Evolutionary conservation across 2,888 invertebrate genomes (phyloP), one percentile per base, ranked within the genome.

Genomic region (Conops quadrifasciatus): DNA sequence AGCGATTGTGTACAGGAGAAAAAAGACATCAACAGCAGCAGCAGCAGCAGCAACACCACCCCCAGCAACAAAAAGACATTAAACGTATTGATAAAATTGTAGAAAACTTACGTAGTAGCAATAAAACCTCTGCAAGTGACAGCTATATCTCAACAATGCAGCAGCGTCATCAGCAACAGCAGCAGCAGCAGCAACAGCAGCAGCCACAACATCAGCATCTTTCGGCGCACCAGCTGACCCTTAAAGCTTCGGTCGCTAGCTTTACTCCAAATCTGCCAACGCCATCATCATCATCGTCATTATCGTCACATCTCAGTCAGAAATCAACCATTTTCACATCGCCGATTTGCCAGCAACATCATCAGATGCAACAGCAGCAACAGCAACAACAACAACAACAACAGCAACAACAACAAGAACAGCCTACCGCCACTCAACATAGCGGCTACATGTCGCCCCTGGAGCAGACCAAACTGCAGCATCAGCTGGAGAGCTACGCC

Each of bases 81-180:
- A 85, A 85, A 64, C 84, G 86, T 67, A 84, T 87, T 70, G 87
- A 87, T 73, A 86, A 84, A 77, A 86, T 87, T 69, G 86, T 84
- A 2, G 87, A 87, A 72, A 85, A 80, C 71, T 75, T 87, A 26
- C 80, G 84, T 43, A 79, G 78, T 51, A 76, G 36, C 76, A 67
- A 26, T 26, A 72, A 72, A 74, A 56, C 49, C 2, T 16, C 60
- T 13, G 7, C 30, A 13, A 21, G 45, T 45, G 68, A 68, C 16
- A 21, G 19, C 24, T 51, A 77, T 58, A 73, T 77, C 28, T 64
- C 78, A 68, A 30, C 75, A 74, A 11, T 65, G 16, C 63, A 49
- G 53, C 81, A 73, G 76, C 78, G 5, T 75, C 80, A n/a, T 74
- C 75, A 71, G 70, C 30, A 78, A 75, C 80, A 71, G 77, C 79